Conservation (phyloP, 2,113 vertebrate species). For the Prietella phreatophila region DNA sequence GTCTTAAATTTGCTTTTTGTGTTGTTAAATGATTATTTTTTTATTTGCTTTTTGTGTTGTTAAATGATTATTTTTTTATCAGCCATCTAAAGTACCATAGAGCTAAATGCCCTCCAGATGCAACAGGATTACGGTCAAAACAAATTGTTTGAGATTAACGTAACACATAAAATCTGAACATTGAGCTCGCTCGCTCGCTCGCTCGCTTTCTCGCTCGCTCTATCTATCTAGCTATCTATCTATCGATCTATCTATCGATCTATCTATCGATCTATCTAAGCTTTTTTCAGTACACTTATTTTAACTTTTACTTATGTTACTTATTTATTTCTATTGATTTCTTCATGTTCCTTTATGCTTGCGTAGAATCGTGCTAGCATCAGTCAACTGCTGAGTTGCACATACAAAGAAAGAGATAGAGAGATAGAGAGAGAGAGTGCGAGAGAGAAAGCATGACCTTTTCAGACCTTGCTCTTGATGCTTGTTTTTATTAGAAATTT, state of each 20-base stretch:
- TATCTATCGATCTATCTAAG: background rate
- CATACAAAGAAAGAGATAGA: background rate
- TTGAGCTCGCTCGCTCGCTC: background rate
- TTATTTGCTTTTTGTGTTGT: background rate
- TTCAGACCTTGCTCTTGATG: conserved; percentile 11
- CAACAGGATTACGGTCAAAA: background rate
- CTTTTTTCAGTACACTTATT: background rate
- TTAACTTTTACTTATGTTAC: no score
- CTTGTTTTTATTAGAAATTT: conserved; percentile 44
- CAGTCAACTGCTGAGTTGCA: background rate
- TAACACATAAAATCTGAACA: background rate
- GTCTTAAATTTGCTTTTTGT: background rate
- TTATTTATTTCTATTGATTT: conserved; percentile 5
- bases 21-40: background rate
- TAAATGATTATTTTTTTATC: background rate
- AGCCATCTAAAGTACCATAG: background rate
- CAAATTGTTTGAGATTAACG: background rate
- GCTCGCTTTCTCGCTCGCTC: no score
- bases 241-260: background rate
- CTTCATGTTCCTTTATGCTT: background rate
- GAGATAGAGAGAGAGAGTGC: conserved; percentile 37
- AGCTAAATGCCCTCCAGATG: background rate
- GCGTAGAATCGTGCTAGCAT: background rate
- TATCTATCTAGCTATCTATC: background rate
- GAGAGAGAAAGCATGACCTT: conserved; percentile 25